A percentile compares a stretch with the other conserved stretches of the same genome.
Conservation (phyloP, 2,797 vertebrate genomes). For the Vipera latastei region DNA sequence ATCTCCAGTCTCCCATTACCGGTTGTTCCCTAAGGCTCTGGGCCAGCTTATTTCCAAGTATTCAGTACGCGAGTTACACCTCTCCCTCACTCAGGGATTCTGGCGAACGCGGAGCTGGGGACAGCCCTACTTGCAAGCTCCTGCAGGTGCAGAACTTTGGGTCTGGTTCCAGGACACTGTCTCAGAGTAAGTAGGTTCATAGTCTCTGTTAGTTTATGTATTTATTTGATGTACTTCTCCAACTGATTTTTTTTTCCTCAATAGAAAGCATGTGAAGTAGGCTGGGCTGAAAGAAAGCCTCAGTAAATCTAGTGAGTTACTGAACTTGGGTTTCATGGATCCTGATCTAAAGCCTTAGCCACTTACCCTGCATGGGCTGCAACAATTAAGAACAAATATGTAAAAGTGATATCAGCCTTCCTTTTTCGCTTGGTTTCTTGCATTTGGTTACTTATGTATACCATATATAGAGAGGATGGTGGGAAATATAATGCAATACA, state of each 20-base stretch:
- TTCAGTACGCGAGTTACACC: slow-evolving; percentile 89
- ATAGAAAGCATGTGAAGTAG: neutral
- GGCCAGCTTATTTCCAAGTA: slow-evolving; percentile 93
- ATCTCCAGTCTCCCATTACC: slow-evolving; percentile 88
- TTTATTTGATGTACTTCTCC: neutral
- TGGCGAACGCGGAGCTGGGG: slow-evolving; percentile 96
- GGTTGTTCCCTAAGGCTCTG: slow-evolving; percentile 93
- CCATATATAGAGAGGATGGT: neutral
- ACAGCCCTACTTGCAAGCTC: slow-evolving; percentile 86
- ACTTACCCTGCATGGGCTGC: neutral
- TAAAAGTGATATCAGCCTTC: neutral
- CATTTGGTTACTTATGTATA: neutral
- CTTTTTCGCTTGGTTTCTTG: neutral
- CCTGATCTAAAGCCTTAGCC: neutral
- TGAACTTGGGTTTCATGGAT: neutral
- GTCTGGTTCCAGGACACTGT: slow-evolving; percentile 95
- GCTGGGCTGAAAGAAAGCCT: neutral
- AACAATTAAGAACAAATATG: neutral
- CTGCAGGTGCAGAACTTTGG: slow-evolving; percentile 90
- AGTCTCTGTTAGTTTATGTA: neutral
- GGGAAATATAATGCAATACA: neutral
- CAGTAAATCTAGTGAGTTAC: neutral
- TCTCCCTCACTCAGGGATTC: slow-evolving; percentile 95
- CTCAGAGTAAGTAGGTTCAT: slow-evolving; percentile 79
- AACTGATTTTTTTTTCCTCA: neutral